phyloP scores from a whole-genome alignment of 1,140 invertebrate genomes.

The Zaprionus davidi region DNA sequence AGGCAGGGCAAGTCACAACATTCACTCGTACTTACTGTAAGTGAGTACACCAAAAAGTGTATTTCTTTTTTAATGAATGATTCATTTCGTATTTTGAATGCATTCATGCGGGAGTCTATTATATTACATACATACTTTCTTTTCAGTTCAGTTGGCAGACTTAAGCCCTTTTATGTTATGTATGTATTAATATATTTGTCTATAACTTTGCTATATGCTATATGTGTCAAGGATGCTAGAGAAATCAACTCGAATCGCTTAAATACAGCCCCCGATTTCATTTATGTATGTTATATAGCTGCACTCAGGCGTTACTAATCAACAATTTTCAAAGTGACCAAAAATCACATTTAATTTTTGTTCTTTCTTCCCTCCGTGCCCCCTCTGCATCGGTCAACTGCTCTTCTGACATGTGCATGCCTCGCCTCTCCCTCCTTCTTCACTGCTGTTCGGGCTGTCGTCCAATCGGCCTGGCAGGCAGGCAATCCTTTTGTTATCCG shows the following conservation, averaged over 20 bases:
- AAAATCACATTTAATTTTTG: conserved; percentile 78
- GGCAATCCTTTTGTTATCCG: conserved; percentile 72
- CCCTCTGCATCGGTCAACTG: conserved; percentile 45
- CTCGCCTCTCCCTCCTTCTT: not conserved
- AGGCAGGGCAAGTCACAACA: no score
- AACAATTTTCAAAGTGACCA: conserved; percentile 82
- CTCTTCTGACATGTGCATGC: conserved; percentile 52
- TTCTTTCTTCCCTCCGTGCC: not conserved
- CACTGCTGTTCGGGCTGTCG: not conserved
- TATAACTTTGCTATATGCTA: conserved; percentile 11
- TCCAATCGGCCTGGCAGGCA: conserved; percentile 9
- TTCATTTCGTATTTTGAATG: conserved; percentile 7
- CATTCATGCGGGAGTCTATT: conserved; percentile 4
- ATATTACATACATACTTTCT: conserved; percentile 16
- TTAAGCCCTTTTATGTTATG: not conserved
- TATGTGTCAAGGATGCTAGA: conserved; percentile 6
- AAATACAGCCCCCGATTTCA: conserved; percentile 54
- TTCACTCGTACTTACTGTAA: no score
- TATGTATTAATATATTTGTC: not conserved
- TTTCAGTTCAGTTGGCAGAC: conserved; percentile 36
- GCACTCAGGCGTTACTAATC: conserved; percentile 76
- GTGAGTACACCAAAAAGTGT: no score
- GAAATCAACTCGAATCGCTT: conserved; percentile 41
- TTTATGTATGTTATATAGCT: conserved; percentile 35
- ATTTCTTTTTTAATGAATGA: no score